Evolutionary conservation across 2,888 invertebrate genomes (phyloP).

Genomic region (Cybosia mesomella): DNA sequence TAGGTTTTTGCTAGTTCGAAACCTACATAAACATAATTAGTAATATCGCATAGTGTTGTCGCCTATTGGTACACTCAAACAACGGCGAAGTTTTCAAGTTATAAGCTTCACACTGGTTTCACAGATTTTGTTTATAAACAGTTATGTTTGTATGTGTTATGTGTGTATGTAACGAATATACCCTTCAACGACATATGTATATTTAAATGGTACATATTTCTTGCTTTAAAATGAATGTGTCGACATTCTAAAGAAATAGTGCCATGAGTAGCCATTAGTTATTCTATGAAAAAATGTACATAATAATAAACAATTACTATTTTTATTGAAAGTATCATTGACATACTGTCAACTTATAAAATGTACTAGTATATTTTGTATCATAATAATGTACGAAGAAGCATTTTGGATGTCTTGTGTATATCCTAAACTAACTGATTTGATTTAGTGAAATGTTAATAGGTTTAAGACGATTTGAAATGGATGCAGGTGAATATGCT

Average conservation of each 20-base stretch:
- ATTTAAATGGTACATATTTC: slow-evolving; percentile 74
- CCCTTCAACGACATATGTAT: slow-evolving; percentile 31
- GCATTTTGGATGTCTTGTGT: slow-evolving; percentile 67
- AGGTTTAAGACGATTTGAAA: slow-evolving; percentile 39
- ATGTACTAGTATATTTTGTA: slow-evolving; percentile 60
- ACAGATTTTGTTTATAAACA: not conserved
- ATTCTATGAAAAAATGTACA: slow-evolving; percentile 77
- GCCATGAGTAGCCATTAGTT: slow-evolving; percentile 73
- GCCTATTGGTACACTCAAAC: not conserved
- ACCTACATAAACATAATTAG: not conserved
- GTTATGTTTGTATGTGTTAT: not conserved
- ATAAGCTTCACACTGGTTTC: not conserved
- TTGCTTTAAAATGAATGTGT: slow-evolving; percentile 65
- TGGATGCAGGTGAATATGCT: slow-evolving; percentile 82
- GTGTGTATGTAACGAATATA: not conserved
- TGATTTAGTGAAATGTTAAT: slow-evolving; percentile 70
- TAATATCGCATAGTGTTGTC: not conserved
- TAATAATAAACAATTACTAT: slow-evolving; percentile 70
- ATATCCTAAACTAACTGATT: slow-evolving; percentile 63
- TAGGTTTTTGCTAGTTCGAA: not conserved
- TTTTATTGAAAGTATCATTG: slow-evolving; percentile 58
- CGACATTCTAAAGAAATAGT: slow-evolving; percentile 79
- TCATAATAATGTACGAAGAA: slow-evolving; percentile 62
- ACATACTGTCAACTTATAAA: slow-evolving; percentile 50
- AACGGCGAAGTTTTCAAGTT: not conserved